Evolutionary conservation across 2,888 invertebrate species (phyloP).

Genomic region (Sycophila texana): DNA sequence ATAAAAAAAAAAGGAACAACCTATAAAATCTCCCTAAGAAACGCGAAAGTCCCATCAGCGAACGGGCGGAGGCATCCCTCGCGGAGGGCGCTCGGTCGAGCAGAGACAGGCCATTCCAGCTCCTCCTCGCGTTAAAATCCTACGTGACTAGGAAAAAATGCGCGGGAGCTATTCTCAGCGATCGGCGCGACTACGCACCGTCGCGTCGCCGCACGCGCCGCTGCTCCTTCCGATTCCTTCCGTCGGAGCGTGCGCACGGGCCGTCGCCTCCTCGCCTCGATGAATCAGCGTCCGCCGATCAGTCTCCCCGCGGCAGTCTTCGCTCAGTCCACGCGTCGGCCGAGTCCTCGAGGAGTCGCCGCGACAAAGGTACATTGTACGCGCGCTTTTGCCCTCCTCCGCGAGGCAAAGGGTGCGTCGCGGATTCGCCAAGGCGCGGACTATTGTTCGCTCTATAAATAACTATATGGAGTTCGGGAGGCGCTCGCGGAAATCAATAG

Average conservation of each 20-base stretch:
- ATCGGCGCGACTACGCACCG: not conserved
- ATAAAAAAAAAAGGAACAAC: too few relatives aligned
- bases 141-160: slow-evolving; percentile 30
- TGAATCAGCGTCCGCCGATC: too few relatives aligned
- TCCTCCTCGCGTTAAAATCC: not conserved
- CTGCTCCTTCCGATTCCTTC: slow-evolving; percentile 22
- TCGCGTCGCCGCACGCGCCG: slow-evolving; percentile 2
- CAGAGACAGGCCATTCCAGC: not conserved
- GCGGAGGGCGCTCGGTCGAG: not conserved
- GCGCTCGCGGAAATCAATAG: too few relatives aligned
- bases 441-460: too few relatives aligned
- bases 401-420: too few relatives aligned
- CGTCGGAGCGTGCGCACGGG: slow-evolving; percentile 10
- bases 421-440: too few relatives aligned
- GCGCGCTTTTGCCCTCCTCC: not conserved
- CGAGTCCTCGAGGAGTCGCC: not conserved
- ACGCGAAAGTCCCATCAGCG: not conserved
- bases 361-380: not conserved
- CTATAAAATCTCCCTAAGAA: not conserved
- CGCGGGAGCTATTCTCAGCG: slow-evolving; percentile 20
- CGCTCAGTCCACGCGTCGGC: not conserved
- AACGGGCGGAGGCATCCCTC: not conserved
- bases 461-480: too few relatives aligned
- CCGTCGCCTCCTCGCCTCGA: not conserved
- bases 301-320: not conserved